A percentile compares a stretch with the other conserved stretches of the same genome.
Conservation (phyloP, 1,140 invertebrate species). For the Hesperophylax magnus region DNA sequence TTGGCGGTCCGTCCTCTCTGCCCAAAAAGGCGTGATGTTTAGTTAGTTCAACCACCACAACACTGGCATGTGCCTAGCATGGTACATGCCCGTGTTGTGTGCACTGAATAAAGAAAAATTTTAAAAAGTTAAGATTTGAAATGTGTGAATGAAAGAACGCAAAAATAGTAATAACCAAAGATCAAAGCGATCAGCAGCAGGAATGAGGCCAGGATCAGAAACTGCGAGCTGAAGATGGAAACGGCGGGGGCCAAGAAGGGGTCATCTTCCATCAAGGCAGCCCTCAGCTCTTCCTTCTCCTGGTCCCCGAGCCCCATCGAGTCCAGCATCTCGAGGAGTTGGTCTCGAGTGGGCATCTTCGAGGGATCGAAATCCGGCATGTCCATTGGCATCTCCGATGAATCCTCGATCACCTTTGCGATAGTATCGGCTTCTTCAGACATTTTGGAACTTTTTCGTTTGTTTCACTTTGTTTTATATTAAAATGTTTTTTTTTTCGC, state of each 20-base stretch:
- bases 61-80: too few relatives aligned
- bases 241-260: slow-evolving; percentile 55
- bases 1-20: too few relatives aligned
- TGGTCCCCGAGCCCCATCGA: slow-evolving; percentile 70
- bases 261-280: slow-evolving; percentile 65
- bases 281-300: slow-evolving; percentile 68
- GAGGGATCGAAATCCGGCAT: slow-evolving; percentile 52
- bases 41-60: too few relatives aligned
- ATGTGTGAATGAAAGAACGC: neutral
- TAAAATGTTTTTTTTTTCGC: too few relatives aligned
- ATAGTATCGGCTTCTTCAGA: slow-evolving; percentile 4
- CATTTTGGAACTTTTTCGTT: neutral
- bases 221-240: slow-evolving; percentile 59
- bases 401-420: slow-evolving; percentile 54
- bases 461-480: too few relatives aligned
- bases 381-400: slow-evolving; percentile 56
- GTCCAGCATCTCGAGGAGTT: slow-evolving; percentile 72
- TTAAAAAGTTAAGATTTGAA: too few relatives aligned
- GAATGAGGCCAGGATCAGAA: neutral
- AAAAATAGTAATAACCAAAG: neutral
- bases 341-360: slow-evolving; percentile 68
- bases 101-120: too few relatives aligned
- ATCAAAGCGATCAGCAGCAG: neutral
- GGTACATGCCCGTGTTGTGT: too few relatives aligned
- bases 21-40: too few relatives aligned